Conservation (phyloP, 2,113 vertebrate species). For the Chlamydotis undulata region DNA sequence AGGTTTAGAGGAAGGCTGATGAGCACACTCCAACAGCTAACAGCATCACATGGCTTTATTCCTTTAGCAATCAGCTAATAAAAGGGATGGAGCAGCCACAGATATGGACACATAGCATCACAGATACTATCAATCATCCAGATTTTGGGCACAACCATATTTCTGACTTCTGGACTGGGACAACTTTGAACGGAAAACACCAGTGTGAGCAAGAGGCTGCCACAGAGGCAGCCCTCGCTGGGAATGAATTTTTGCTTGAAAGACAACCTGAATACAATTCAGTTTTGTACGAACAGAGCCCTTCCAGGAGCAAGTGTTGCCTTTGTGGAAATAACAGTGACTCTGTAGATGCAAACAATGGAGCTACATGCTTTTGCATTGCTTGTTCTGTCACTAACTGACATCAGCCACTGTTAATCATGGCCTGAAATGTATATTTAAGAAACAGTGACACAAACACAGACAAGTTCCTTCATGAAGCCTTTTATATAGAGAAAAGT, state of each 20-base stretch:
- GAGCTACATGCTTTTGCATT: conserved; percentile 38
- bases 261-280: conserved; percentile 11
- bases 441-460: conserved; percentile 53
- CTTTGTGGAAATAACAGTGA: conserved; percentile 34
- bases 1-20: neutral
- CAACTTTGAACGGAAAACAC: neutral
- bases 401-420: conserved; percentile 53
- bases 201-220: neutral
- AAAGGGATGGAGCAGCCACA: neutral
- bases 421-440: conserved; percentile 40
- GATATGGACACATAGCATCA: neutral
- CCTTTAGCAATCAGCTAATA: neutral
- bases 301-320: conserved; percentile 30
- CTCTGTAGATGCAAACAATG: conserved; percentile 49
- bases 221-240: neutral
- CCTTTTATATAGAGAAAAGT: conserved; percentile 7
- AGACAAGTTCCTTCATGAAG: conserved; percentile 33
- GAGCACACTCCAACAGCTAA: neutral
- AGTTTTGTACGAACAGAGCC: neutral
- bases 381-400: conserved; percentile 63
- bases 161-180: neutral
- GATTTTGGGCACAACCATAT: neutral
- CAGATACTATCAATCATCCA: neutral
- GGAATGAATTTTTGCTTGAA: neutral
- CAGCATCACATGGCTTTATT: neutral